Conservation (phyloP, 2,113 vertebrate species). For the Piaya cayana region DNA sequence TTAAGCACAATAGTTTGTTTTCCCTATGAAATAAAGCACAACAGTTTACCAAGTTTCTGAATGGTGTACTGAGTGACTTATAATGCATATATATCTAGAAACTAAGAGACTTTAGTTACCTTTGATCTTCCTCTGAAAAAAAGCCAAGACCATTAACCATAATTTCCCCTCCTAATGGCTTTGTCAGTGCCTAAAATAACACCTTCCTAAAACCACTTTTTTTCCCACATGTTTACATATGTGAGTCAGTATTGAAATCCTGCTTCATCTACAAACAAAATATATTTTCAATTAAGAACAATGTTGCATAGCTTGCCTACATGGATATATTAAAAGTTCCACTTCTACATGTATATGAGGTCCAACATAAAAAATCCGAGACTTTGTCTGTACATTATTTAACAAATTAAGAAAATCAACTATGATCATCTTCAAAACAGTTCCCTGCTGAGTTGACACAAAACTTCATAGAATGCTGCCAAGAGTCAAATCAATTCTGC, state of each 20-base stretch:
- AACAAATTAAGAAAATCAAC: too few species aligned
- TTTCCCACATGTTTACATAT: neutral
- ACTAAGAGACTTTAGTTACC: neutral
- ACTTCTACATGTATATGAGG: neutral
- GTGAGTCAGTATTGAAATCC: neutral
- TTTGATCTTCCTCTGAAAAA: neutral
- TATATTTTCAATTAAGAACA: neutral
- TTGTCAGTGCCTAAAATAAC: neutral
- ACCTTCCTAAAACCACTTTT: neutral
- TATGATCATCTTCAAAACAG: too few species aligned
- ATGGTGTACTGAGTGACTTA: neutral
- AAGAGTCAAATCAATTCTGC: too few species aligned
- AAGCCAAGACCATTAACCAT: neutral
- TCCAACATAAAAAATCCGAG: too few species aligned
- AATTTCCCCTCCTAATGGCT: neutral
- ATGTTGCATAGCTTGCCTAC: neutral
- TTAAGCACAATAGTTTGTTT: neutral
- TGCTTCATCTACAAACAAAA: neutral
- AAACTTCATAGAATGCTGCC: too few species aligned
- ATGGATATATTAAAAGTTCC: neutral
- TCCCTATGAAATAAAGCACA: neutral
- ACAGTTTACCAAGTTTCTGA: neutral
- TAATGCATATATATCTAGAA: neutral
- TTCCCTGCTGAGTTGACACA: too few species aligned
- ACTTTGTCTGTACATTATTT: too few species aligned